Evolutionary conservation across 2,113 vertebrate genomes (phyloP).

Genomic region (Ammospiza caudacuta): DNA sequence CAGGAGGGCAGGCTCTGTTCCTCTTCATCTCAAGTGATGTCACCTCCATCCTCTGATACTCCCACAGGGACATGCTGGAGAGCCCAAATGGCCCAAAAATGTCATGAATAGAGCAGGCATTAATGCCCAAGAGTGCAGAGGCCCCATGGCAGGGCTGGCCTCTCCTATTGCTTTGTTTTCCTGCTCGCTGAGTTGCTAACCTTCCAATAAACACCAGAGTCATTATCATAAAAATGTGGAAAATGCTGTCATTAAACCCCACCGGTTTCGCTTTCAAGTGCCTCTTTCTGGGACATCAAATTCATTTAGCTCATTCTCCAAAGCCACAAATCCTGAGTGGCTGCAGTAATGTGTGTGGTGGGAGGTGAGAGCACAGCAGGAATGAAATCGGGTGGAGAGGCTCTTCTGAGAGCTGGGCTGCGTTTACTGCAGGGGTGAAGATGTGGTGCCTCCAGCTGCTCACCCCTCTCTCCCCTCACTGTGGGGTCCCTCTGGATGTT

Average conservation of each 20-base stretch:
- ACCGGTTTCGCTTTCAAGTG: slow-evolving; percentile 48
- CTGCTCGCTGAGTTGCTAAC: slow-evolving; percentile 27
- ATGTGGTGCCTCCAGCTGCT: neutral
- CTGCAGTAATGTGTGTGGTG: slow-evolving; percentile 51
- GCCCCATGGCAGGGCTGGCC: neutral
- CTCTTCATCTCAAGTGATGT: neutral
- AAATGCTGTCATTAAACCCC: slow-evolving; percentile 60
- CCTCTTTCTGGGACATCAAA: slow-evolving; percentile 67
- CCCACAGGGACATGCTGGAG: neutral
- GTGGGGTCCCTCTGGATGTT: accelerated
- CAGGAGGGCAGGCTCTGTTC: neutral
- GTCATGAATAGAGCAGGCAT: neutral
- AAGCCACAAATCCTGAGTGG: slow-evolving; percentile 56
- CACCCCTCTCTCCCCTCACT: neutral
- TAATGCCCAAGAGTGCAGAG: neutral
- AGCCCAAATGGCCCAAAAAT: slow-evolving; percentile 4
- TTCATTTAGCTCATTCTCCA: slow-evolving; percentile 62
- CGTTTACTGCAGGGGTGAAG: neutral
- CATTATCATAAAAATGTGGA: slow-evolving; percentile 54
- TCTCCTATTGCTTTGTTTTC: slow-evolving; percentile 46
- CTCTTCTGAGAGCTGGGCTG: neutral
- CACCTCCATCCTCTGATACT: neutral
- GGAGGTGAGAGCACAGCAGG: slow-evolving; percentile 33
- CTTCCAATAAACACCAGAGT: slow-evolving; percentile 61
- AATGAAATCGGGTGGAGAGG: neutral